These are phyloP conservation scores for Oegoconia quadripuncta DNA, from an alignment of 2,888 invertebrate genomes.

Conservation along the genomic window DNA sequence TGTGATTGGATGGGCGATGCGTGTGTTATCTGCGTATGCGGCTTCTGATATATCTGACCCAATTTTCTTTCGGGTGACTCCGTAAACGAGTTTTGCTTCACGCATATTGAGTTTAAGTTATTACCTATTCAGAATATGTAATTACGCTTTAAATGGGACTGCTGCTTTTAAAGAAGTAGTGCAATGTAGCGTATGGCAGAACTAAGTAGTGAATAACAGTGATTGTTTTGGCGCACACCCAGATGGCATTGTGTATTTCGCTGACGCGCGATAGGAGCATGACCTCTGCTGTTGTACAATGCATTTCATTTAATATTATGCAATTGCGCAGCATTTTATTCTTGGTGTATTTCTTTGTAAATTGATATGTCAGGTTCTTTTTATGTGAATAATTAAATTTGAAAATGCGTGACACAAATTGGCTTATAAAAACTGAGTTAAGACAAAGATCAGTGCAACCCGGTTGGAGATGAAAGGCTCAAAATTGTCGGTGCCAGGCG, in stretches of 20 bases:
- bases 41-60: conserved; percentile 59
- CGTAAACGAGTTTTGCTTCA: conserved; percentile 43
- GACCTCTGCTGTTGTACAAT: conserved; percentile 25
- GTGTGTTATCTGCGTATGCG: conserved; percentile 69
- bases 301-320: conserved; percentile 15
- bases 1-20: conserved; percentile 73
- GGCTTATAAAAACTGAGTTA: conserved; percentile 36
- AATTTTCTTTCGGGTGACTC: conserved; percentile 62
- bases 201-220: conserved; percentile 72
- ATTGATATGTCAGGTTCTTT: conserved; percentile 3
- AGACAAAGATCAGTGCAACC: conserved; percentile 26
- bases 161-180: conserved; percentile 9
- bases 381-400: background rate
- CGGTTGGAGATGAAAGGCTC: conserved; percentile 42
- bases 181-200: conserved; percentile 23
- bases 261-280: conserved; percentile 50
- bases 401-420: conserved; percentile 29
- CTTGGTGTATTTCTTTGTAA: background rate
- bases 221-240: conserved; percentile 74
- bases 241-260: conserved; percentile 66
- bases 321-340: conserved; percentile 1
- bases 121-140: conserved; percentile 25
- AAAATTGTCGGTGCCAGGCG: conserved; percentile 63
- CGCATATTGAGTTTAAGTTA: conserved; percentile 29
- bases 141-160: conserved; percentile 33